Conservation (phyloP, 2,888 invertebrate species). For the Laspeyria flexula region DNA sequence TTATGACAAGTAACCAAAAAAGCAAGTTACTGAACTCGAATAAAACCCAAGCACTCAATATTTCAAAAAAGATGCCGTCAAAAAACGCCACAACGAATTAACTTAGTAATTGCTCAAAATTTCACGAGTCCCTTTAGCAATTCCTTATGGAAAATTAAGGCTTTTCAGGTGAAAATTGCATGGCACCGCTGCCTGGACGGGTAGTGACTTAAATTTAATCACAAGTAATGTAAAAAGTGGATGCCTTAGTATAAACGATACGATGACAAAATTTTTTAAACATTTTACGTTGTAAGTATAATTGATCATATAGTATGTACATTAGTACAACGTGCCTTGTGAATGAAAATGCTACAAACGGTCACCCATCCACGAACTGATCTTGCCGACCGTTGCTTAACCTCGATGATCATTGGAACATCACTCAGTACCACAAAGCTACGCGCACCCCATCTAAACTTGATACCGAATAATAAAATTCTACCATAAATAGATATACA, state of each 20-base stretch:
- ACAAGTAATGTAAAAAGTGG: slow-evolving; percentile 24
- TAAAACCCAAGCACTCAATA: slow-evolving; percentile 19
- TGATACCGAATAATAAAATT: too few relatives aligned
- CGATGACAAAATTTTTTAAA: neutral
- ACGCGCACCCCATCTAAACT: too few relatives aligned
- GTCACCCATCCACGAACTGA: too few relatives aligned
- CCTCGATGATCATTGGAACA: too few relatives aligned
- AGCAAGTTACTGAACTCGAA: slow-evolving; percentile 2
- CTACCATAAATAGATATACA: too few relatives aligned
- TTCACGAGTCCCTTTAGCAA: slow-evolving; percentile 42
- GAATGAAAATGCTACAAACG: too few relatives aligned
- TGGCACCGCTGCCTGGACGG: slow-evolving; percentile 41
- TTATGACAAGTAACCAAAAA: neutral
- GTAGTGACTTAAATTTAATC: slow-evolving; percentile 64
- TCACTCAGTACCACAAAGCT: too few relatives aligned
- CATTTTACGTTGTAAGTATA: too few relatives aligned
- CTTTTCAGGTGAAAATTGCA: slow-evolving; percentile 70
- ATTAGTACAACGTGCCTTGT: too few relatives aligned
- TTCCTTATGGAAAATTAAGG: slow-evolving; percentile 71
- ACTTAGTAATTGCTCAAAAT: slow-evolving; percentile 46
- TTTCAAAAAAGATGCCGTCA: slow-evolving; percentile 17
- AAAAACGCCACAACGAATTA: slow-evolving; percentile 37
- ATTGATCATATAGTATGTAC: too few relatives aligned
- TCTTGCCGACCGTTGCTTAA: too few relatives aligned
- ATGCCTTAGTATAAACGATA: neutral